These are phyloP conservation scores for Pseudopodoces humilis DNA, from an alignment of 2,113 vertebrate genomes.

Conservation along the genomic window DNA sequence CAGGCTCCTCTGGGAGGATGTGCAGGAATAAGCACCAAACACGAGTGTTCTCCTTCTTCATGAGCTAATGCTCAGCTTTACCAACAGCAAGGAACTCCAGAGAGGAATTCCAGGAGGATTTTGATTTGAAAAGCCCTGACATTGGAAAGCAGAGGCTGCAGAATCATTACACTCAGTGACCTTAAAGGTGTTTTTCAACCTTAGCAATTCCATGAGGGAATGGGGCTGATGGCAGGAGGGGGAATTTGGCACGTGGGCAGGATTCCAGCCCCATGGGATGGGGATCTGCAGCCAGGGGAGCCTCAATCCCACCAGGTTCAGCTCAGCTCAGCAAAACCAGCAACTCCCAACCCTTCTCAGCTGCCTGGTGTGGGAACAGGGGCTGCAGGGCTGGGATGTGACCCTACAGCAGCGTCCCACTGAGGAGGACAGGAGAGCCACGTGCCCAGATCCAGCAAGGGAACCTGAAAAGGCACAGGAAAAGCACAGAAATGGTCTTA, in stretches of 20 bases:
- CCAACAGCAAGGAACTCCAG: neutral
- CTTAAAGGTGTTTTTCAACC: neutral
- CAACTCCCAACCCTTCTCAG: neutral
- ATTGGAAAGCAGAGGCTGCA: neutral
- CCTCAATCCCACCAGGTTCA: neutral
- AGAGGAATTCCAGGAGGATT: neutral
- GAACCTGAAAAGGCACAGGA: neutral
- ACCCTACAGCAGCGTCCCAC: neutral
- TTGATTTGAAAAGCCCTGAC: neutral
- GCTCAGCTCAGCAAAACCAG: neutral
- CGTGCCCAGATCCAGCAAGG: neutral
- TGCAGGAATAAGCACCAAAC: neutral
- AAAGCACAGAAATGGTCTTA: neutral
- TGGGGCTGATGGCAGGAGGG: neutral
- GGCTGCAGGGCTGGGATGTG: neutral
- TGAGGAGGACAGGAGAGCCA: neutral
- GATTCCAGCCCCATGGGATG: neutral
- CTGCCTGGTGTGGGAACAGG: fast-evolving
- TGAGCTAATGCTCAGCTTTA: neutral
- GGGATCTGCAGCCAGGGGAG: neutral
- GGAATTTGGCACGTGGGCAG: neutral
- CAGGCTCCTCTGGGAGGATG: neutral
- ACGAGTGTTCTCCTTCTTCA: fast-evolving
- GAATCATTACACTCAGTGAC: fast-evolving
- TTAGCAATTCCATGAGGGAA: neutral